Conservation (phyloP, 2,113 vertebrate genomes). For the Melospiza melodia region DNA sequence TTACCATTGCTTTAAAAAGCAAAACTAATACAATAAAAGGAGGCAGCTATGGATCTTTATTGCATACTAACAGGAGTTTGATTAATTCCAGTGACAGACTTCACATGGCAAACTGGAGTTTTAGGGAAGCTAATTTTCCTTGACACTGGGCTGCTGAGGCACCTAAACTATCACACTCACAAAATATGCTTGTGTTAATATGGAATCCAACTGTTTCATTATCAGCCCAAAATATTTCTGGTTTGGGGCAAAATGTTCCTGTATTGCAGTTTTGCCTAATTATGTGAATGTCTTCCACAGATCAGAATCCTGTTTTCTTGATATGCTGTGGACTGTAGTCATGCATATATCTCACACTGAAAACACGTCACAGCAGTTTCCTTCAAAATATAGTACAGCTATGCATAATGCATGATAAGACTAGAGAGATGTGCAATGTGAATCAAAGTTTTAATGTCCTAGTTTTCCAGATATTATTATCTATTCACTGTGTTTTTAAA, state of each 20-base stretch:
- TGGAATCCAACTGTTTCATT: background rate
- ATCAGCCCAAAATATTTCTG: background rate
- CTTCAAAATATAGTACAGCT: slow-evolving; percentile 42
- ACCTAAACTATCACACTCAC: background rate
- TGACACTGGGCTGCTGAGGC: background rate
- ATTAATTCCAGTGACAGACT: background rate
- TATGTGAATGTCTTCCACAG: background rate
- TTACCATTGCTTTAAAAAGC: background rate
- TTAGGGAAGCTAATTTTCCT: background rate
- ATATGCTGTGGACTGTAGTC: background rate
- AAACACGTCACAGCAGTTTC: slow-evolving; percentile 27
- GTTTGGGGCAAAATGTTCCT: background rate
- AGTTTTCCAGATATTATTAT: slow-evolving; percentile 53
- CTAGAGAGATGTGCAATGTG: background rate
- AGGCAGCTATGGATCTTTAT: background rate
- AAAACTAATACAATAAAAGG: background rate
- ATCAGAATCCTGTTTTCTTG: background rate
- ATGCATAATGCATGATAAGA: slow-evolving; percentile 47
- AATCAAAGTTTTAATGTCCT: slow-evolving; percentile 58
- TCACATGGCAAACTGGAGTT: background rate
- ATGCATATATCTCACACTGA: background rate
- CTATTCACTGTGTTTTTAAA: slow-evolving; percentile 32
- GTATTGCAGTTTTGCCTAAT: background rate
- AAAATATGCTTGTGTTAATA: background rate
- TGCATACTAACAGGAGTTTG: background rate